phyloP scores from a whole-genome alignment of 2,797 vertebrate genomes.

The Hypotaenidia okinawae region DNA sequence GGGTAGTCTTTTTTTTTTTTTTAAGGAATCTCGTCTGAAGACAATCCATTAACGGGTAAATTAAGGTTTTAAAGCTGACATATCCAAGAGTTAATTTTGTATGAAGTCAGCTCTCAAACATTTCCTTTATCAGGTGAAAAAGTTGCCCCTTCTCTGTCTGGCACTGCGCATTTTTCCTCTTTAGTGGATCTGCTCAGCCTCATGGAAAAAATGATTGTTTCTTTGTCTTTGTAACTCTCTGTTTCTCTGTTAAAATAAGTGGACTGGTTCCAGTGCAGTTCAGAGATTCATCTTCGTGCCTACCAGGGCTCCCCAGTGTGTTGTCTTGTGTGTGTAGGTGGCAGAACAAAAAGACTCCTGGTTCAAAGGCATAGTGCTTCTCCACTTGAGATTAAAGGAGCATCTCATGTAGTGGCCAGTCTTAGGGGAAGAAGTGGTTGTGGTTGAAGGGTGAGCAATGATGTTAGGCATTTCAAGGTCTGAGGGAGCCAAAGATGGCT shows the following conservation, averaged over 20 bases:
- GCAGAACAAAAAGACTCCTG: background rate
- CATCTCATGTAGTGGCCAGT: background rate
- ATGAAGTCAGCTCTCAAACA: slow-evolving; percentile 70
- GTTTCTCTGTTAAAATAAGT: slow-evolving; percentile 43
- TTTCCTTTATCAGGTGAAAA: slow-evolving; percentile 70
- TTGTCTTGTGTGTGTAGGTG: background rate
- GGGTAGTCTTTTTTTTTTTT: background rate
- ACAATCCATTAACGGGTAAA: slow-evolving; percentile 54
- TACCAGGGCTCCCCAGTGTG: background rate
- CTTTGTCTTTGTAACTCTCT: slow-evolving; percentile 4
- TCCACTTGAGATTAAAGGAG: background rate
- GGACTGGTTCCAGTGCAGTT: background rate
- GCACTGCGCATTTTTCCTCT: slow-evolving; percentile 36
- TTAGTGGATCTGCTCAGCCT: slow-evolving; percentile 5
- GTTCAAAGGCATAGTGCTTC: background rate
- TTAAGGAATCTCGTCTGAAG: slow-evolving; percentile 3
- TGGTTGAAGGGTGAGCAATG: background rate
- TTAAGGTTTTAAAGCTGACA: slow-evolving; percentile 52
- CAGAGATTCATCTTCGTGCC: background rate
- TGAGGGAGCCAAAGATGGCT: background rate
- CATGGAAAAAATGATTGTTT: slow-evolving; percentile 47
- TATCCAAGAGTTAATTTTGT: slow-evolving; percentile 64
- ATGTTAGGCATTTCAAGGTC: background rate
- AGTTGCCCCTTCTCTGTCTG: slow-evolving; percentile 67
- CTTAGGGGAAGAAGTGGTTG: background rate